A percentile compares a stretch with the other conserved stretches of the same genome.
phyloP scores from a whole-genome alignment of 2,888 invertebrate genomes.

The Lycophotia porphyrea region DNA sequence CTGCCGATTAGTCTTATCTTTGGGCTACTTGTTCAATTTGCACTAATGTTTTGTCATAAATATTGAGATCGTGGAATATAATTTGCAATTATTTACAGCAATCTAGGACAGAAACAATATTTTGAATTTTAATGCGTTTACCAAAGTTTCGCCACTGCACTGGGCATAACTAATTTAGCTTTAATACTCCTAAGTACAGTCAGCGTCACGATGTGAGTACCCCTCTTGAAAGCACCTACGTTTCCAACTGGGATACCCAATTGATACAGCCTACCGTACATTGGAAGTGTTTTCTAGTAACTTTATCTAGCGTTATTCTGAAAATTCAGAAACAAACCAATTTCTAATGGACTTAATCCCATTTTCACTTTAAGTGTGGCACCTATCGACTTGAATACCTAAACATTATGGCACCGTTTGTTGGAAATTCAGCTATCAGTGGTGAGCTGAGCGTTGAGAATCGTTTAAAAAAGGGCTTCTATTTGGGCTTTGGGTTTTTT shows the following conservation, averaged over 20 bases:
- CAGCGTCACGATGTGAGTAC: too few species aligned
- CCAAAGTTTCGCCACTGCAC: neutral
- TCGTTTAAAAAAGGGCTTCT: neutral
- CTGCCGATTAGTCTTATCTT: constrained; percentile 34
- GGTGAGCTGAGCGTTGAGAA: neutral
- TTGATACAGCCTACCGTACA: too few species aligned
- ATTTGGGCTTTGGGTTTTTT: neutral
- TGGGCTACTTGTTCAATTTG: constrained; percentile 12
- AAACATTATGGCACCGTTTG: neutral
- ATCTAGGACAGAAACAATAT: constrained; percentile 10
- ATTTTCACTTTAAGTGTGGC: neutral
- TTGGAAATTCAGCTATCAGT: neutral
- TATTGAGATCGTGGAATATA: constrained; percentile 41
- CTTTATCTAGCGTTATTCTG: neutral
- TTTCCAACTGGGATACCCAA: too few species aligned
- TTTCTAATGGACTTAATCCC: neutral
- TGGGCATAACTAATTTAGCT: neutral
- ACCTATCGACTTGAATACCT: neutral
- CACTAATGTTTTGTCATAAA: constrained; percentile 38
- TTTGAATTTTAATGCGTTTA: constrained; percentile 15
- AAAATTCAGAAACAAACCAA: neutral
- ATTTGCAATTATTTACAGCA: constrained; percentile 26
- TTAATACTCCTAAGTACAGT: too few species aligned
- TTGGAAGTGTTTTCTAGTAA: neutral
- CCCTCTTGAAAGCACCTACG: too few species aligned